Conservation (phyloP, 2,888 invertebrate species). For the Ametastegia equiseti region DNA sequence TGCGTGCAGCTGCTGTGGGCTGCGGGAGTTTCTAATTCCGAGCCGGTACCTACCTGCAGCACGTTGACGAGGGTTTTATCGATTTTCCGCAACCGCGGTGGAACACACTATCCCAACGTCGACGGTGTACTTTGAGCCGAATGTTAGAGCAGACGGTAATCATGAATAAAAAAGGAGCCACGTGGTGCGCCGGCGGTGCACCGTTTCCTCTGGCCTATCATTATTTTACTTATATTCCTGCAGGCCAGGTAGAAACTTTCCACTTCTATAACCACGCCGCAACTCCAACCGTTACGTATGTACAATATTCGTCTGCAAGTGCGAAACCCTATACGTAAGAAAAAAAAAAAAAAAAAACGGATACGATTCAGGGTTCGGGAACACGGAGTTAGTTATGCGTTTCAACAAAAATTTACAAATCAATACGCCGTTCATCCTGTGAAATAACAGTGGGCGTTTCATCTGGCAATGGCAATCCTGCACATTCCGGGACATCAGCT, state of each 20-base stretch:
- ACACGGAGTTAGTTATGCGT: background rate
- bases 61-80: background rate
- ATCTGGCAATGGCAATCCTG: background rate
- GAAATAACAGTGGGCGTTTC: background rate
- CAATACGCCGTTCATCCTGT: background rate
- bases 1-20: conserved; percentile 2
- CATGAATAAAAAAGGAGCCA: conserved; percentile 48
- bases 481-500: background rate
- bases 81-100: conserved; percentile 9
- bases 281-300: background rate
- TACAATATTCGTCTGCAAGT: background rate
- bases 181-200: conserved; percentile 26
- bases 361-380: background rate
- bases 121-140: background rate
- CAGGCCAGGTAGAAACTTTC: background rate
- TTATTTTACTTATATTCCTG: conserved; percentile 10
- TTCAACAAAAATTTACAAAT: background rate
- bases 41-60: background rate
- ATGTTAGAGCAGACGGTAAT: conserved; percentile 41
- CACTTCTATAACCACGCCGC: background rate
- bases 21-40: conserved; percentile 4
- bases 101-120: background rate
- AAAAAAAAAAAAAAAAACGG: too few species aligned
- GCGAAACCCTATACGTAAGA: too few species aligned
- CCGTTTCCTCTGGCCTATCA: conserved; percentile 13